Evolutionary conservation across 2,888 invertebrate genomes (phyloP), one percentile per base, ranked within the genome.

Genomic region (Leuctra nigra): DNA sequence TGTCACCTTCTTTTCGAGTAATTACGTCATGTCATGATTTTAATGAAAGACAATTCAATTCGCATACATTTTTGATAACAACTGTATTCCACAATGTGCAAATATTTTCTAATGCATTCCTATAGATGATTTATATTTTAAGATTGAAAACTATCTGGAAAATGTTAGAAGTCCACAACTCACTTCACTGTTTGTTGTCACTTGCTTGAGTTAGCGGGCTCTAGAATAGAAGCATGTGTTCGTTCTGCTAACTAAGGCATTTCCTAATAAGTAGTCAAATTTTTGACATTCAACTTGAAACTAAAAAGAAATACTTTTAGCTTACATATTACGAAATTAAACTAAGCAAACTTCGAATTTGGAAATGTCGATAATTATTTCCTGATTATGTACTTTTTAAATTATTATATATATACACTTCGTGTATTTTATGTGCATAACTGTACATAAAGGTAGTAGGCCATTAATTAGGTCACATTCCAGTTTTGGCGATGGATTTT

Each of bases 351-450:
- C n/a, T n/a, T n/a, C n/a, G n/a, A n/a, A n/a, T n/a, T n/a, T n/a
- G n/a, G n/a, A n/a, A n/a, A n/a, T n/a, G n/a, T n/a, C n/a, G n/a
- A n/a, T n/a, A n/a, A n/a, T n/a, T n/a, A n/a, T n/a, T n/a, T 29
- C 11, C 23, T 44, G n/a, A 20, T 44, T 44, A 44, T 11, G 35
- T 47, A 24, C 3, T 35, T 47, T 47, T 55, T 57, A 52, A 58
- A 48, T 44, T 39, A 47, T 20, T 46, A 54, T 25, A 16, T 55
- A 20, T 23, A 44, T 4, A 55, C 50, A 58, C 29, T 58, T 48
- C 50, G 47, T 58, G 54, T 58, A 54, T 58, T 58, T 58, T 55
- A 55, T 55, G 54, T 58, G 58, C 58, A 58, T 58, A 48, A 47
- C 33, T 55, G 55, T 58, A 55, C 29, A 57, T 57, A 50, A 39